Evolutionary conservation across 2,113 vertebrate genomes (phyloP), one percentile per base, ranked within the genome.

Genomic region (Chloroceryle aenea): DNA sequence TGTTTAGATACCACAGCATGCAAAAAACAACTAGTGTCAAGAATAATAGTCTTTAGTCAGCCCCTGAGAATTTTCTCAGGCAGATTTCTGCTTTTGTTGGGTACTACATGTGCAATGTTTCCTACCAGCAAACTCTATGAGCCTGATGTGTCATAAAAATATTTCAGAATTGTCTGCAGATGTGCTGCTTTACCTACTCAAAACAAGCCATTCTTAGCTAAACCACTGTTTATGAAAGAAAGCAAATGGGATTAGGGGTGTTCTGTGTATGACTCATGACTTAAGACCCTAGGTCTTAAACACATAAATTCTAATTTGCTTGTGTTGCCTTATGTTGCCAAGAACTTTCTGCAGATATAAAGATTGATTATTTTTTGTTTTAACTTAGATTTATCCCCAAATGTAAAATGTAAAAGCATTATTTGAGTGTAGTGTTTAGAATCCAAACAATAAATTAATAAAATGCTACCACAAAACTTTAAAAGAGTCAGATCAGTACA

Each of bases 341-440:
- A 82, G 47, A 96, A 78, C 62, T 94, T 95, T 61, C 74, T 87
- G 14, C 21, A 81, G 40, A 96, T 89, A 81, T 63, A 92, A 93
- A 71, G 90, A 95, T 93, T 47, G 81, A 87, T 94, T 77, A 92
- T 96, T 79, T 61, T 82, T 93, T 97, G n/a, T 80, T 53, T 9
- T 84, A 89, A 50, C 38, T 93, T 43, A 55, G 61, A 72, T 47
- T 90, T 89, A 95, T 63, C 8, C 62, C 63, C 67, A 95, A 91
- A 97, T 81, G 62, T 83, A 95, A 95, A 95, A 94, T 81, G 64
- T 81, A 95, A 95, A 95, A 94, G 7, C 63, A 72, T 86, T 79
- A 92, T 58, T 80, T 74, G 20, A 89, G 14, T 55, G 56, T 26
- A 76, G 13, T 32, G 14, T 90, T 96, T 86, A 68, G 55, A 95